Evolutionary conservation across 2,888 invertebrate species (phyloP), one percentile per base, ranked within the genome.

Genomic region (Liodrosophila aerea): DNA sequence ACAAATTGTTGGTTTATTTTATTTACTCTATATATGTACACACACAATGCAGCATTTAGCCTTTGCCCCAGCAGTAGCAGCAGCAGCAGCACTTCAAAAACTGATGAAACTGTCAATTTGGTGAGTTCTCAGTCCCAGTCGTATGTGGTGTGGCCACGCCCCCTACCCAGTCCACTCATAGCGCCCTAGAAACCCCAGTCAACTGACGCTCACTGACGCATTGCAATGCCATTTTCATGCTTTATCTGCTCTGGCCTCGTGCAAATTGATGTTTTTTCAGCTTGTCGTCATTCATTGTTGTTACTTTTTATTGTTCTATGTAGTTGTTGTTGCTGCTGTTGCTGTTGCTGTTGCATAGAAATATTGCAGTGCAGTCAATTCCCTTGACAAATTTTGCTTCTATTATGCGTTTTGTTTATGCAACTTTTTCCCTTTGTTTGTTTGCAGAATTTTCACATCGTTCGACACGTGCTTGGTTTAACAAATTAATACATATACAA

Each of bases 101-200:
- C 67, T 82, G 82, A 76, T 82, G 76, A 82, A 75, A 82, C 82
- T 76, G 82, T 74, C 76, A 76, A 74, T 76, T 76, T 64, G 51
- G 64, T 53, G 61, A 67, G 54, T 43, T 46, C 46, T 60, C 44
- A 34, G 33, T 52, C 46, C 63, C 44, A 34, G 33, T 52, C 31
- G 45, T 49, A 12, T 43, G 41, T 41, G 30, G 39, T 18, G 22
- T 31, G n/a, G 11, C 46, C 47, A 40, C 27, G 31, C 54, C 47
- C 53, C 22, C 22, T 2, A 39, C n/a, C 40, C 15, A n/a, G 16
- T 16, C 44, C 22, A 22, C 3, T 5, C 22, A 22, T 22, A 36
- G 41, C 16, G 29, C 12, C 36, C 29, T 33, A 8, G 22, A 22
- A 22, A 22, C 11, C 7, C 18, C 33, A 16, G 39, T 13, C 27